phyloP scores from a whole-genome alignment of 92 coral and sea anemone species.

The Epizoanthus rinbou region DNA sequence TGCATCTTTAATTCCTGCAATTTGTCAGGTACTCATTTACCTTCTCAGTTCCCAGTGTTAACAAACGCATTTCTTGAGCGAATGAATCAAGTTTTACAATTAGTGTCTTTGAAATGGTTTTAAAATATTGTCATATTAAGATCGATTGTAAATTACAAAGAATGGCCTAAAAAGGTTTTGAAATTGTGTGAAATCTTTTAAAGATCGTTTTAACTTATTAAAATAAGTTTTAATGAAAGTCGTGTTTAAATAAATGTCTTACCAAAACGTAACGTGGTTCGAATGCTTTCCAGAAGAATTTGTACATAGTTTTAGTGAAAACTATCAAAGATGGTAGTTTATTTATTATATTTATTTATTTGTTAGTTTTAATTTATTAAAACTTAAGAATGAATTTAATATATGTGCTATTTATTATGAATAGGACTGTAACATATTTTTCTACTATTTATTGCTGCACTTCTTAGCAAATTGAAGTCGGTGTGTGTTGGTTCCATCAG shows the following conservation, averaged over 20 bases:
- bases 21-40: not conserved
- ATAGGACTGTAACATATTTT: constrained; percentile 18
- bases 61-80: not conserved
- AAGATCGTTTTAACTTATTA: too few species aligned
- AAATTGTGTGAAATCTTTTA: too few species aligned
- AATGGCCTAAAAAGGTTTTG: too few species aligned
- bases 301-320: constrained; percentile 26
- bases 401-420: constrained; percentile 28
- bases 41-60: too few species aligned
- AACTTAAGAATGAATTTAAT: not conserved
- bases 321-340: constrained; percentile 31
- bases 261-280: too few species aligned
- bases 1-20: not conserved
- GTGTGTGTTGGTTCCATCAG: not conserved
- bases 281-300: not conserved
- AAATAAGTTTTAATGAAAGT: too few species aligned
- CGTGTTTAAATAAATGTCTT: too few species aligned
- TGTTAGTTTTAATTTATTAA: not conserved
- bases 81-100: not conserved
- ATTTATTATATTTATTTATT: constrained; percentile 12
- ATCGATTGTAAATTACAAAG: not conserved
- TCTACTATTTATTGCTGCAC: constrained; percentile 33
- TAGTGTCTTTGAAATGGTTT: not conserved
- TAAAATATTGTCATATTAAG: not conserved
- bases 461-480: not conserved